Evolutionary conservation across 2,888 invertebrate genomes (phyloP), one percentile per base, ranked within the genome.

Genomic region (Pollenia amentaria): DNA sequence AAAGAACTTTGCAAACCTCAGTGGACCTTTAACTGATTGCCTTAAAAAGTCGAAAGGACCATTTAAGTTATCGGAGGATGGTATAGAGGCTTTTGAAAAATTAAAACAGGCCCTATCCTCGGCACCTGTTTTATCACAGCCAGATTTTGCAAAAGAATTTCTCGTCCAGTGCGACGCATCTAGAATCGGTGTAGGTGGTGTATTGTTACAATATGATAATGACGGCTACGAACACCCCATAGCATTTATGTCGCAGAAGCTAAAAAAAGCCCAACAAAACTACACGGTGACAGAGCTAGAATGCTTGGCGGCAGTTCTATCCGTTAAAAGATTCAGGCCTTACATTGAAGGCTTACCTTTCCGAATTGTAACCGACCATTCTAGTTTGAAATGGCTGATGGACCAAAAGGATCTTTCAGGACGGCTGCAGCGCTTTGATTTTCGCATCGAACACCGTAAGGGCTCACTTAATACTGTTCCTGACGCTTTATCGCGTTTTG

Each of bases 1-100:
- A 6, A 62, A 55, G 11, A 83, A 77, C 62, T 83, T 84, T 40
- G 53, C 72, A 10, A 55, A 70, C 44, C 21, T 85, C 29, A 29
- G 16, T n/a, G 42, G 42, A 48, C 29, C 21, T 12, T 12, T 60
- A 9, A 60, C 60, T 7, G 40, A 60, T 8, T 21, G 64, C 21
- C n/a, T 42, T 18, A 11, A 18, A 46, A 65, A 29, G 12, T 16
- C 6, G 14, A 60, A 8, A 60, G 29, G 9, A n/a, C 60, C 9
- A n/a, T 60, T 40, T 7, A 29, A 29, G 29, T 14, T n/a, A 14
- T 9, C 40, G 2, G 14, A 38, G 8, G 10, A 1, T 8, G 60
- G n/a, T n/a, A 60, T 40, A n/a, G 1, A 40, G 8, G 38, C 60
- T 1, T 60, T 60, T 60, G n/a, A 60, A 2, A 14, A 40, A 40